Evolutionary conservation across 2,888 invertebrate genomes (phyloP), one percentile per base, ranked within the genome.

Genomic region (Mantis religiosa): DNA sequence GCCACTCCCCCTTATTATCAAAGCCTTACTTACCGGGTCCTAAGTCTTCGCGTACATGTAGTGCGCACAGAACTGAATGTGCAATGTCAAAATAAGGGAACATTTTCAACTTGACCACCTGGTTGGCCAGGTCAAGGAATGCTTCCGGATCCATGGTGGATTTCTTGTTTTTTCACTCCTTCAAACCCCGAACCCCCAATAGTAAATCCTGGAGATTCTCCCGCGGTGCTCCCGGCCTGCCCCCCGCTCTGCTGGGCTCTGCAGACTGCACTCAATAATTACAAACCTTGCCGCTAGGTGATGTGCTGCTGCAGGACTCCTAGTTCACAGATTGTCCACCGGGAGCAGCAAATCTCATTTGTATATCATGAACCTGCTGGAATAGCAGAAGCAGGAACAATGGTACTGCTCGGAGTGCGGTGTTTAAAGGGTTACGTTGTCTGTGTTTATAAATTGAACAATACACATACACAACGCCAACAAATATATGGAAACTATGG

Each of bases 21-120:
- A 28, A 28, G 20, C 2, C 54, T 71, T 82, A 94, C 96, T 95
- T 94, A 97, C 98, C 98, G 93, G 96, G 94, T 92, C 98, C 98
- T 92, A 98, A 95, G 95, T 99, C 99, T 93, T 99, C 99, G 92
- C 98, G 95, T 91, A 99, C 98, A 92, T 98, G 97, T 92, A 99
- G 95, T 92, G 99, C 98, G 94, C 98, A 98, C 91, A 99, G 94
- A 92, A 98, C 95, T 94, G 98, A 98, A 94, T 99, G 99, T 91
- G 99, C 99, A 92, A 99, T 97, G 93, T 99, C 99, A 94, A 99
- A 99, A 95, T 99, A 99, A 89, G 99, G 99, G 93, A 97, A 99
- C 99, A 99, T 99, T 95, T 99, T 99, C 92, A 99, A 95, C 94
- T 99, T 98, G 92, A 98, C 98, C 95, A 99, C 98, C 95, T 98